Base-by-base conservation (phyloP, 1,140 invertebrate species). In the Arctopsyche grandis region DNA sequence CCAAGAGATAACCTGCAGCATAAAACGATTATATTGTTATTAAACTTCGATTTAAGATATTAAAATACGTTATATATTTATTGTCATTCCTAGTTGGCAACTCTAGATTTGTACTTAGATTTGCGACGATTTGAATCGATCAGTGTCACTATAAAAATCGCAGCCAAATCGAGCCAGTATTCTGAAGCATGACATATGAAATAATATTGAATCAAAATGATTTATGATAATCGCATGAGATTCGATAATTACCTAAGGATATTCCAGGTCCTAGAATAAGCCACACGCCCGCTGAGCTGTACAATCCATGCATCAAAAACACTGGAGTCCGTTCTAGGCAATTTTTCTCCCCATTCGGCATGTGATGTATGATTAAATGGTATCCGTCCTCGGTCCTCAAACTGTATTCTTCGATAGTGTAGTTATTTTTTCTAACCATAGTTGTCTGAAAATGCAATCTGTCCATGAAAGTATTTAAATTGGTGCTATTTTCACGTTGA, bases 231-330 rank as follows among this genome's bases (percentile, higher is more conserved):
- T 29, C 66, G 73, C 12, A 79, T 52, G 5, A 43, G 22, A 38
- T 70, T 43, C 29, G 4, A 80, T 75, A 84, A 12, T 69, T 85
- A 90, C 89, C 89, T 69, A 91, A 84, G 26, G 85, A 87, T 79
- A 85, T 86, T 9, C 88, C 84, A 3, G 90, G 89, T 22, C 89
- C 87, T 83, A 88, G 90, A 0, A 91, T 69, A 0, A 92, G 83
- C 84, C 87, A 93, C 83, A 91, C 91, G 9, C 90, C 86, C 1
- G 91, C 91, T 9, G 89, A 90, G 0, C 88, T 89, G 26, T 92
- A 82, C 7, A 93, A 83, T 0, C 92, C 93, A 81, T 94, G 93
- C 87, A 93, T 92, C n/a, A 94, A 79, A 69, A 91, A 89, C 0
- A 91, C 88, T 0, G 79, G 24, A n/a, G n/a, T n/a, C n/a, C n/a